phyloP scores from a whole-genome alignment of 2,113 vertebrate species.

The Prochilodus magdalenae region DNA sequence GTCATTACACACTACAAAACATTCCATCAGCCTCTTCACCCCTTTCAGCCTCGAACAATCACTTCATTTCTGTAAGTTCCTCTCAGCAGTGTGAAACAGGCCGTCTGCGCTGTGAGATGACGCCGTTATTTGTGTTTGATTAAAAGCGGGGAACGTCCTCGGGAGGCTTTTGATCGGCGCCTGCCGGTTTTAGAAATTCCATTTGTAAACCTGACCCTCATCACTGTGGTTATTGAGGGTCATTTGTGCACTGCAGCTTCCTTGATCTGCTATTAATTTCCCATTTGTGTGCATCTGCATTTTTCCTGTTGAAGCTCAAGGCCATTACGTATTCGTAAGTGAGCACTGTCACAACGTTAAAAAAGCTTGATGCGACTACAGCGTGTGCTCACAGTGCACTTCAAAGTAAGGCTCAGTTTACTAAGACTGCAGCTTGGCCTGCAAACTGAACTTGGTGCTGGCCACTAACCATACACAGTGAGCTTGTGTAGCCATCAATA shows the following conservation, averaged over 20 bases:
- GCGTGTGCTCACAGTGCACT: too few species aligned
- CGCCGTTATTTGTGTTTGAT: slow-evolving; percentile 32
- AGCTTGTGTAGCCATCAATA: too few species aligned
- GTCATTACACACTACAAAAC: neutral
- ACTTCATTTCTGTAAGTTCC: neutral
- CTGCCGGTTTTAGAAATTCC: slow-evolving; percentile 32
- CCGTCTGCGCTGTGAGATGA: neutral
- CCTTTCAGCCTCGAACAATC: neutral
- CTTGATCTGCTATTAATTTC: neutral
- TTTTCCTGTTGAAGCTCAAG: too few species aligned
- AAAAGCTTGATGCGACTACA: too few species aligned
- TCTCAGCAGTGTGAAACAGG: slow-evolving; percentile 22
- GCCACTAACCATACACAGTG: too few species aligned
- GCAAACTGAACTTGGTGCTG: too few species aligned
- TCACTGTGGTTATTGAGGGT: neutral
- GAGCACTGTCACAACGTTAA: too few species aligned
- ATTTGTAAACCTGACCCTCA: slow-evolving; percentile 46
- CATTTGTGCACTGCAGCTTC: neutral
- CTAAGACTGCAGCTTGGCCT: too few species aligned
- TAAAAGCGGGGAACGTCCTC: slow-evolving; percentile 23
- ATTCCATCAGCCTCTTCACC: slow-evolving; percentile 13
- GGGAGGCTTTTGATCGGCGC: slow-evolving; percentile 20
- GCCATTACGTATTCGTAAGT: too few species aligned
- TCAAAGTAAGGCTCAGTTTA: too few species aligned
- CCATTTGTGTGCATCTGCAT: neutral